Base-by-base conservation (phyloP, 2,113 vertebrate genomes). In the Chlamydotis undulata region DNA sequence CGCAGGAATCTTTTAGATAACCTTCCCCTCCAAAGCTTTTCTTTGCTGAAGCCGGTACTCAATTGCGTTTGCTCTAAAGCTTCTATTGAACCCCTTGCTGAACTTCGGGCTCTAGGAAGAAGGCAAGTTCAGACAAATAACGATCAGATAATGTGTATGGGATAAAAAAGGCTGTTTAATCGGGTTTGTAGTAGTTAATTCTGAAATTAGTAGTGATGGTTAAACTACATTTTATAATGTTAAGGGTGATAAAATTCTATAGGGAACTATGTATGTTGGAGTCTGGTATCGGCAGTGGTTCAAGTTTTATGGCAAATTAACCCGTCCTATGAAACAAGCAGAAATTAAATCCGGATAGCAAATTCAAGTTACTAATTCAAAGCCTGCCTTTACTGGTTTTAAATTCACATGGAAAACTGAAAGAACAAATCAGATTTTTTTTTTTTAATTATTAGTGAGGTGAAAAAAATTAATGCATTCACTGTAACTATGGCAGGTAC, bases 121-220 rank as follows among this genome's bases (percentile, higher is more conserved):
- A 71, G 60, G 74, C 59, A 45, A 15, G 83, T 89, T 91, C 81
- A 91, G 69, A 50, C 0, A 2, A 71, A 33, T 79, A 83, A 87
- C 0, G 33, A 86, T 77, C 41, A 35, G 67, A 50, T 94, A 90
- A 85, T 81, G 68, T 61, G 26, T 26, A 47, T 57, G 76, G 95
- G 89, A 88, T 96, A 88, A 94, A 95, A 91, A 88, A 86, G 57
- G 50, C 88, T 24, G 0, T 73, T 94, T 83, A 86, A 67, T 55
- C 63, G 37, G 76, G 71, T 89, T 96, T 83, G 67, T 83, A 76
- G 87, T 82, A 86, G 75, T 94, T 95, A 96, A 95, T 92, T 90
- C 75, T 96, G 88, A 73, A 95, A 94, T 93, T 53, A 95, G 88
- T 76, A 94, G 57, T 10, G n/a, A 88, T 80, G 92, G 82, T 94